Evolutionary conservation across 2,113 vertebrate species (phyloP), one percentile per base, ranked within the genome.

Genomic region (Phaetusa simplex): DNA sequence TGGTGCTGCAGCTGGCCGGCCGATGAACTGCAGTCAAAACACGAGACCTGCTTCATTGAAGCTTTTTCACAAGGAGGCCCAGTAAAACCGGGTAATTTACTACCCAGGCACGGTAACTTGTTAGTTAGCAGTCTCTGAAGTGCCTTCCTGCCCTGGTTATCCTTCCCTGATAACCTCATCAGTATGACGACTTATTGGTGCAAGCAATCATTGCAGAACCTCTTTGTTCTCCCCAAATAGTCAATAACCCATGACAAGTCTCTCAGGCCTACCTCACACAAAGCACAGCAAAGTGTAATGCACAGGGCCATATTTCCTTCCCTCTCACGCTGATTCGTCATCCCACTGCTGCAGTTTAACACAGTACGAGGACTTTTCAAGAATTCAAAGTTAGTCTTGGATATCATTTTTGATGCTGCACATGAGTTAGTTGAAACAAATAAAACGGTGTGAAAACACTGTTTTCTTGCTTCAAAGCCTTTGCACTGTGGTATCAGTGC

Each of bases 161-260:
- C 1, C 5, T 18, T 61, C 19, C 59, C 49, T 4, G 8, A 6
- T 49, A 17, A 34, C 34, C 81, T 43, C 27, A 45, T 18, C 29
- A 3, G 2, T 15, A n/a, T 32, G 61, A 38, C 0, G 0, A 59
- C 52, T 50, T 47, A 8, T 0, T 71, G 65, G 38, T 55, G 42
- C 34, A 62, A 86, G 43, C 52, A 67, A 13, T 36, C 77, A 22
- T 22, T 91, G 47, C 65, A 76, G 53, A 72, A 93, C 14, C 6
- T 24, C 43, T 61, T 45, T 89, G 38, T 26, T 93, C 86, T 83
- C 61, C n/a, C 52, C 65, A 62, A 15, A 56, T 0, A 59, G 70
- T 49, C 52, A 55, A 10, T 56, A 96, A 69, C 12, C 26, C 66
- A 29, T 6, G 53, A 36, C 36, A 79, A 65, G 70, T 47, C 61